Base-by-base conservation (phyloP, 1,140 invertebrate genomes). In the Pseudomyrmex gracilis region DNA sequence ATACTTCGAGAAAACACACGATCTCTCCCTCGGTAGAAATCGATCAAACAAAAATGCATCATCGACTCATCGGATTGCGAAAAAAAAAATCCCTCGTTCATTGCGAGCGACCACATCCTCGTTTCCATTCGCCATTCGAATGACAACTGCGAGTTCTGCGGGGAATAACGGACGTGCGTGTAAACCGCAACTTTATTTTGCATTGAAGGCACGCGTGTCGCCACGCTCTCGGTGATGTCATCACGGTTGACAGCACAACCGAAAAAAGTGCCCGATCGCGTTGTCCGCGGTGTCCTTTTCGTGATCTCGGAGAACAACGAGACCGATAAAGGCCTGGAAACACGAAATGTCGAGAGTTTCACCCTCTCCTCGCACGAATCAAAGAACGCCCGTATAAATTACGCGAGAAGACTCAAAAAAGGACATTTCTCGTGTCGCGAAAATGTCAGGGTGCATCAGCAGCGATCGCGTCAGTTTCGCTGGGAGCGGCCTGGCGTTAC, bases 131-230 rank as follows among this genome's bases (percentile, higher is more conserved):
- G 4, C 17, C 20, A 80, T 87, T 84, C 71, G 61, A 67, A 9
- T 8, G 60, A 67, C 17, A 55, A 34, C 51, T 60, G 70, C 53
- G 63, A 80, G 43, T 34, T 47, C 12, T 58, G 51, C 70, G 58
- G 60, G 61, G 53, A 77, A 80, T 89, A 90, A 89, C 90, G 90
- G 87, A 82, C 64, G 58, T 73, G 83, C 51, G 53, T 24, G 73
- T 80, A 86, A 83, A 87, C 89, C 85, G 88, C 78, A 88, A 90
- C 86, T 84, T 67, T 82, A 73, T 87, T 90, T 91, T 80, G 71
- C 84, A 90, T 90, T 73, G 86, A 83, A 49, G 73, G 24, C 84
- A 90, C 73, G 87, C 74, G 60, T 87, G 87, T 83, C 73, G 22
- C 3, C 20, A 3, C 34, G 7, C 34, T 4, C 34, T 34, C 71